phyloP scores from a whole-genome alignment of 2,888 invertebrate genomes.

The Alcis repandata region DNA sequence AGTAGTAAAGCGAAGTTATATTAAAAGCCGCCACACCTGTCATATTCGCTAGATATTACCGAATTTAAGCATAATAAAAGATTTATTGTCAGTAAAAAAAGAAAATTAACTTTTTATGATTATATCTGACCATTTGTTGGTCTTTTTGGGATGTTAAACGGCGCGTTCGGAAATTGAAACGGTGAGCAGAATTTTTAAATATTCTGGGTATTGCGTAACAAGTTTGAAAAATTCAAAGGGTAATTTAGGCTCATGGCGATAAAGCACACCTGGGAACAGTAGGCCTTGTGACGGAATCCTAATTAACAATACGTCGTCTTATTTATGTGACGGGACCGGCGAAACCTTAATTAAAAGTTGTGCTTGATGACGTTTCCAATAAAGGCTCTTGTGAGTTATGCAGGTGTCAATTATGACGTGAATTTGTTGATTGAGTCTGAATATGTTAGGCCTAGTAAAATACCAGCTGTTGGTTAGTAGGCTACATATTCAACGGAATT shows the following conservation, averaged over 20 bases:
- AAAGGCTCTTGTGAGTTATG: conserved; percentile 18
- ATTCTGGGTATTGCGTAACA: conserved; percentile 39
- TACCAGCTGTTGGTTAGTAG: neutral
- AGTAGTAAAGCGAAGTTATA: conserved; percentile 12
- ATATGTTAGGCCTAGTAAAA: conserved; percentile 7
- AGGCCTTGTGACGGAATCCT: conserved; percentile 46
- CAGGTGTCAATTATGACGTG: conserved; percentile 20
- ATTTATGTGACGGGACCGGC: conserved; percentile 49
- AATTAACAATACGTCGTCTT: conserved; percentile 51
- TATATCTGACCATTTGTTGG: conserved; percentile 34
- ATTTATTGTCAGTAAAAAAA: conserved; percentile 27
- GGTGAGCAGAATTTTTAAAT: conserved; percentile 35
- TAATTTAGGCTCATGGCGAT: conserved; percentile 49
- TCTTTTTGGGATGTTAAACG: conserved; percentile 25
- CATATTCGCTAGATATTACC: conserved; percentile 20
- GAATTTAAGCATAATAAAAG: conserved; percentile 27
- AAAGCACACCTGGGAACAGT: conserved; percentile 55
- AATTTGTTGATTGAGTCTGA: conserved; percentile 5
- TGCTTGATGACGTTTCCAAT: conserved; percentile 27
- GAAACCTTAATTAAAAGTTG: conserved; percentile 48
- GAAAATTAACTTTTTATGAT: conserved; percentile 30
- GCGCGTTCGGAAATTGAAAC: conserved; percentile 34
- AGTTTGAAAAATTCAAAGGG: conserved; percentile 55
- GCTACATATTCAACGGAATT: neutral
- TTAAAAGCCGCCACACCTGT: conserved; percentile 21